Evolutionary conservation across 1,140 invertebrate genomes (phyloP), one percentile per base, ranked within the genome.

Genomic region (Lanistes nyassanus): DNA sequence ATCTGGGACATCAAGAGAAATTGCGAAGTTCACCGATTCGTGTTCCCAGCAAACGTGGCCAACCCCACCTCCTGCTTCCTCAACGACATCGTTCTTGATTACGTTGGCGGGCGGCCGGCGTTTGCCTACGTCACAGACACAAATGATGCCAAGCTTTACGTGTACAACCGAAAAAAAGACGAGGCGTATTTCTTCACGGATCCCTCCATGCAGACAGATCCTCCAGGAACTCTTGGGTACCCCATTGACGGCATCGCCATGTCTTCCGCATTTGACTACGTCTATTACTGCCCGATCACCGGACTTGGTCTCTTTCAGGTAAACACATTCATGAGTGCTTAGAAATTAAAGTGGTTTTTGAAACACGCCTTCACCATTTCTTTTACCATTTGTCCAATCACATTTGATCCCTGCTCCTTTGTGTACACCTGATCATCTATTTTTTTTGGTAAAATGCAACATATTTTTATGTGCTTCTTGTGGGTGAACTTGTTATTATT

Each of bases 31-130:
- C 11, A 53, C 2, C 66, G 36, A 0, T 80, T 80, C 60, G 66
- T 34, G 19, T 79, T 84, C 60, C 80, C 80, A 0, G 55, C 67
- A 4, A 65, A 66, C 21, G 76, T 84, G 31, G 83, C 80, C 16
- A 79, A 77, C 2, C 64, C 60, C 6, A 70, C 23, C 19, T 58
- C 75, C 0, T 80, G 78, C 37, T 81, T 81, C 51, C 42, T 84
- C 66, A 84, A 84, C 62, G 83, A 84, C 62, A 79, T 84, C 60
- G 81, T 84, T 23, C 23, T 84, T 16, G 80, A 84, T 55, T 81
- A 81, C 65, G 68, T 77, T 0, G 39, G 80, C 66, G 81, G 81
- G 7, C 36, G 67, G 26, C 77, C 76, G 42, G 65, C 55, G 31
- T 82, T 76, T 75, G 83, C 81, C 0, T 84, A 84, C 37, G 83